A percentile compares a stretch with the other conserved stretches of the same genome.
These are phyloP conservation scores for Lemur catta DNA, from an alignment of 2,797 vertebrate species.

Conservation along the genomic window DNA sequence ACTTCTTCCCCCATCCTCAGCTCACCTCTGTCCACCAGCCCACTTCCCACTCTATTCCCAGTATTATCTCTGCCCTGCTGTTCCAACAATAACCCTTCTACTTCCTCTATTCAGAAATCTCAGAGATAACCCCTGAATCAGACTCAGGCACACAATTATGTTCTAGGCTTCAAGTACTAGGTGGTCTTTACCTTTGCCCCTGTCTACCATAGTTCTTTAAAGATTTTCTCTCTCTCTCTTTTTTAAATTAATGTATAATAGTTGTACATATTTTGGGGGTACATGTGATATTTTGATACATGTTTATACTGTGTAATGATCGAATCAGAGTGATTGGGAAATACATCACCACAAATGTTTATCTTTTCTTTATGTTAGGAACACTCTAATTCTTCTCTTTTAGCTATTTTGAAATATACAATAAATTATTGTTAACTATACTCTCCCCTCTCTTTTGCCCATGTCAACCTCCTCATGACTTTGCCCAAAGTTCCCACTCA, in stretches of 20 bases:
- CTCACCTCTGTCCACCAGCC: neutral
- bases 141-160: neutral
- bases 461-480: neutral
- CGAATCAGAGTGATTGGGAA: neutral
- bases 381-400: neutral
- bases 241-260: neutral
- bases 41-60: neutral
- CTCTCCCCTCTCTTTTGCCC: neutral
- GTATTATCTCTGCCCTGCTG: neutral
- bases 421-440: neutral
- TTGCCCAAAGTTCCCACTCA: neutral
- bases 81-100: neutral
- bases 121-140: neutral
- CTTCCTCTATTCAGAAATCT: neutral
- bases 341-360: neutral
- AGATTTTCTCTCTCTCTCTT: neutral
- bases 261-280: neutral
- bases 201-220: neutral
- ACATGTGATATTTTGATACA: neutral
- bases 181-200: neutral
- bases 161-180: neutral
- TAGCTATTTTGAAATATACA: neutral
- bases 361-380: neutral
- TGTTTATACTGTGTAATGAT: neutral
- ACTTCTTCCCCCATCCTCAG: neutral